Percentiles rank a stretch among this genome's conserved stretches.
phyloP scores from a whole-genome alignment of 2,113 vertebrate species.

The Percopsis transmontana region DNA sequence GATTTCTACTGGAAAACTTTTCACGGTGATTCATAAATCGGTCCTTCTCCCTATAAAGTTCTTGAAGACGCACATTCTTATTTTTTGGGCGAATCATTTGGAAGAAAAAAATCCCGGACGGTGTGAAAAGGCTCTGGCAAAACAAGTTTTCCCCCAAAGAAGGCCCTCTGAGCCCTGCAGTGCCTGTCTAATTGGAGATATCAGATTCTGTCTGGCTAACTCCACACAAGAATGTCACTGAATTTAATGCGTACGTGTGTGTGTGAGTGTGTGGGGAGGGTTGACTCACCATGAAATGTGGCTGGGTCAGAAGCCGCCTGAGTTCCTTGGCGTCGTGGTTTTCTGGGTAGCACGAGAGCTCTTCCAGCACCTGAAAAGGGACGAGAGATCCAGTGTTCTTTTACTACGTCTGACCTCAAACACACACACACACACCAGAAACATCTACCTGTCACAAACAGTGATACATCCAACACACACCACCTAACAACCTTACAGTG shows the following conservation, averaged over 20 bases:
- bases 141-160: no score
- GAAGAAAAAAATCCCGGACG: no score
- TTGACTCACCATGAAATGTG: conserved; percentile 97
- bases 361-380: conserved; percentile 90
- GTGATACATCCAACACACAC: background rate
- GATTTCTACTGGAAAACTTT: no score
- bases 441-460: conserved; percentile 15
- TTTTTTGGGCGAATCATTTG: no score
- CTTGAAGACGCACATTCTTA: no score
- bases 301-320: conserved; percentile 95
- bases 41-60: no score
- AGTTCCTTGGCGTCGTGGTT: conserved; percentile 96
- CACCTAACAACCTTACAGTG: conserved; percentile 1
- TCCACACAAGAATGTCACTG: background rate
- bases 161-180: background rate
- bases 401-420: background rate
- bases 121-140: no score
- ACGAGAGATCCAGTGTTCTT: conserved; percentile 10
- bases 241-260: background rate
- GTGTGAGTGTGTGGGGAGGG: background rate
- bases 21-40: no score
- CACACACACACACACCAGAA: background rate
- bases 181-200: background rate
- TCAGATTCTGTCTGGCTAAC: background rate
- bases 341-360: conserved; percentile 97